Evolutionary conservation across 2,888 invertebrate genomes (phyloP).

Genomic region (Sisyra terminalis): DNA sequence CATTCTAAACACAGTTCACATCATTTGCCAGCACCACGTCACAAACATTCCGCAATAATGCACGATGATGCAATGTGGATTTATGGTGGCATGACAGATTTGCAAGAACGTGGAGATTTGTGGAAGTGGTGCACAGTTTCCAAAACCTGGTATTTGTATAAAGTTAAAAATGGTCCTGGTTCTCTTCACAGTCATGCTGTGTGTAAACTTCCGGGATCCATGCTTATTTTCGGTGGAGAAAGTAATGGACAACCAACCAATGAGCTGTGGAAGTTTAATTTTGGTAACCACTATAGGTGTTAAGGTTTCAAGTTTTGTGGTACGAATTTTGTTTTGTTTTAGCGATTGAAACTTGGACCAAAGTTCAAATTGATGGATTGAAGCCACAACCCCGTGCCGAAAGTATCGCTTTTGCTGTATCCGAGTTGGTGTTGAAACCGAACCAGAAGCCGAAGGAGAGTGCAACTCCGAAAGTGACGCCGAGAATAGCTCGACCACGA

Average conservation of each 20-base stretch:
- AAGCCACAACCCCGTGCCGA: constrained; percentile 55
- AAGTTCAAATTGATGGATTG: constrained; percentile 38
- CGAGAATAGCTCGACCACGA: constrained; percentile 20
- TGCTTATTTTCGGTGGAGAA: constrained; percentile 71
- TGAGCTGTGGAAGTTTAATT: constrained; percentile 72
- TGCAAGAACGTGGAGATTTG: constrained; percentile 58
- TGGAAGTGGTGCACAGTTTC: constrained; percentile 64
- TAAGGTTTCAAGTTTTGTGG: constrained; percentile 7
- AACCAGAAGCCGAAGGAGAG: not conserved
- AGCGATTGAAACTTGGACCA: constrained; percentile 65
- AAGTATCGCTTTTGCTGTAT: constrained; percentile 46
- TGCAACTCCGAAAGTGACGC: constrained; percentile 16
- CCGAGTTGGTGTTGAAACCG: constrained; percentile 22
- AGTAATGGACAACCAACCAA: constrained; percentile 49
- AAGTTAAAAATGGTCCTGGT: constrained; percentile 46
- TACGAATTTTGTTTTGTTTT: constrained; percentile 14
- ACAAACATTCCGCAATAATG: constrained; percentile 71
- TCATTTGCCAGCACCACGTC: constrained; percentile 48
- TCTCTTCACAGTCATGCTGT: constrained; percentile 63
- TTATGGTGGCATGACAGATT: constrained; percentile 77
- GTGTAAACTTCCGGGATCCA: constrained; percentile 56
- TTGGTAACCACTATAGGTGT: constrained; percentile 36
- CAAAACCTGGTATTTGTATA: constrained; percentile 46
- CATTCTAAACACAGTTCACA: constrained; percentile 16
- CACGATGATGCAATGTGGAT: constrained; percentile 69